Percentiles rank a stretch among this genome's conserved stretches.
Evolutionary conservation across 2,113 vertebrate genomes (phyloP).

Genomic region (Peromyscus leucopus): DNA sequence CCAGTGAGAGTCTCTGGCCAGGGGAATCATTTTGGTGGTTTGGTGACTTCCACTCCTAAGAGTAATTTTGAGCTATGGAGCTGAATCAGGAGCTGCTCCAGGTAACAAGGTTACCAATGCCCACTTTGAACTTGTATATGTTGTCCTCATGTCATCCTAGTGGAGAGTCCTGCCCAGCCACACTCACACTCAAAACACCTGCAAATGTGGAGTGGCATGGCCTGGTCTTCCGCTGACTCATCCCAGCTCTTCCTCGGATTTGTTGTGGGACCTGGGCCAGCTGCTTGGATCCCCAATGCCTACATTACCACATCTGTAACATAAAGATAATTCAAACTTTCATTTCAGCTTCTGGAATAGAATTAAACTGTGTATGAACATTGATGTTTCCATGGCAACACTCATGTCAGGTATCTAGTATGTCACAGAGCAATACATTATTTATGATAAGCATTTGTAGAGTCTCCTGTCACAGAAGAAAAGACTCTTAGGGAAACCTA

Average conservation of each 20-base stretch:
- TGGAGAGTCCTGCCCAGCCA: neutral
- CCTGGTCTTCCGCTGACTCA: neutral
- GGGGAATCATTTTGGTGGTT: neutral
- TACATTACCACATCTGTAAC: constrained; percentile 57
- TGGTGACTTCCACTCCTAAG: neutral
- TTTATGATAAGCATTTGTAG: constrained; percentile 75
- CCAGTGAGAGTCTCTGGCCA: neutral
- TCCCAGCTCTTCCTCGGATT: neutral
- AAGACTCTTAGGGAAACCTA: constrained; percentile 78
- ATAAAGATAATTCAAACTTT: constrained; percentile 67
- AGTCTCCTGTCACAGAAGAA: constrained; percentile 71
- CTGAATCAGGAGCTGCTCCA: neutral
- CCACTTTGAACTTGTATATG: neutral
- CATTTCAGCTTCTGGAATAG: constrained; percentile 65
- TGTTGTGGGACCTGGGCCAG: constrained; percentile 32
- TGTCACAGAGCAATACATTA: constrained; percentile 75
- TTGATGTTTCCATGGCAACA: constrained; percentile 76
- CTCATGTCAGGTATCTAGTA: constrained; percentile 44
- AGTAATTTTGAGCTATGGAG: neutral
- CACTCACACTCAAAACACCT: neutral
- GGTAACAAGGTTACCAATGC: neutral
- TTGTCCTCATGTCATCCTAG: neutral
- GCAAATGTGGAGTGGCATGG: neutral
- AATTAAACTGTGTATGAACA: constrained; percentile 63
- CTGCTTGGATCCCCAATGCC: constrained; percentile 55